Evolutionary conservation across 2,888 invertebrate genomes (phyloP), one percentile per base, ranked within the genome.

Genomic region (Stegophylla sp.): DNA sequence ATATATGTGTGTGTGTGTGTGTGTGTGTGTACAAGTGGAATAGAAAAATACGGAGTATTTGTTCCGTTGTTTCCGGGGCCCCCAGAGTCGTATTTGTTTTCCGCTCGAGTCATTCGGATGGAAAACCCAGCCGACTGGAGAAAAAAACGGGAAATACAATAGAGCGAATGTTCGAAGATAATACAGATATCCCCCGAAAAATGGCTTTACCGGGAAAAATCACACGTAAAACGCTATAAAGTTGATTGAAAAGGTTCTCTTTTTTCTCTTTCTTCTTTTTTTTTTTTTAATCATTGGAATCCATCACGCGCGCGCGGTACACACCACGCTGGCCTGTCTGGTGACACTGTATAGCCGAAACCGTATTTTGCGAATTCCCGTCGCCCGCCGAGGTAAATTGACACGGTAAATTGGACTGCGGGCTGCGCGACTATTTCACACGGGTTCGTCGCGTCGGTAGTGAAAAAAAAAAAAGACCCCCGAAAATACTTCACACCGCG

Each of bases 221-320:
- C 23, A 10, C 2, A 43, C 43, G 53, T 43, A 26, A 28, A n/a
- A 61, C n/a, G 13, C 61, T 59, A 61, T 48, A 61, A 45, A 23
- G 17, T 56, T 23, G n/a, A 59, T 43, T 43, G 59, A 43, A 48
- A 74, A 20, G 48, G 23, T 63, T n/a, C n/a, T n/a, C n/a, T n/a
- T n/a, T n/a, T n/a, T n/a, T n/a, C n/a, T n/a, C n/a, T n/a, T n/a
- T n/a, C n/a, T 74, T 48, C 48, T 66, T 23, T 61, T 72, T n/a
- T 28, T 74, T 48, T 63, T 66, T 23, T 61, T 72, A 56, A 72
- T 56, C 72, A 56, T 56, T 72, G 20, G 12, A 53, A 69, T 28
- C 10, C n/a, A 23, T 43, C 56, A n/a, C 15, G 41, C n/a, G n/a
- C n/a, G n/a, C n/a, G n/a, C n/a, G n/a, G 1, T 48, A 28, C 28